Evolutionary conservation across 2,888 invertebrate species (phyloP).

Genomic region (Siphonodentalium dalli): DNA sequence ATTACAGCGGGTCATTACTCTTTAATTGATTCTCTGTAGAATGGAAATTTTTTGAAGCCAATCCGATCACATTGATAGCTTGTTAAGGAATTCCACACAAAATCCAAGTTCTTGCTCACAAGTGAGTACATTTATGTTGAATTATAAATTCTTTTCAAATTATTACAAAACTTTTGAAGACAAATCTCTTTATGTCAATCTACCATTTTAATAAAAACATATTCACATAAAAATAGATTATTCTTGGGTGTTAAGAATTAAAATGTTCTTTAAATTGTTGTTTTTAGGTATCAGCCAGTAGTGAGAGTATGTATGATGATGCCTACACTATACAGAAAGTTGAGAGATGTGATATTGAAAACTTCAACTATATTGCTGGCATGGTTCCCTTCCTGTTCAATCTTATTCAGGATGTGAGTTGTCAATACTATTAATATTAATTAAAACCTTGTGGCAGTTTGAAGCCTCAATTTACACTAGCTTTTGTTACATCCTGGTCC

Average conservation of each 20-base stretch:
- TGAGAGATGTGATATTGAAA: constrained; percentile 42
- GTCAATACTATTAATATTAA: neutral
- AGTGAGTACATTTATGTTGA: no score
- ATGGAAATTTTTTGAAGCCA: no score
- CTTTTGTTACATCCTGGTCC: no score
- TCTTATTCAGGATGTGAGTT: constrained; percentile 61
- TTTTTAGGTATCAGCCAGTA: constrained; percentile 58
- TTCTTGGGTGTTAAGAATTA: no score
- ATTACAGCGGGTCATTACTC: no score
- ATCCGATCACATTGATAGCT: no score
- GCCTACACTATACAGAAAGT: constrained; percentile 63
- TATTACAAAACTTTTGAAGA: neutral
- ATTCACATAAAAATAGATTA: no score
- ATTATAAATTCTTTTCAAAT: neutral
- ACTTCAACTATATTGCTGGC: constrained; percentile 64
- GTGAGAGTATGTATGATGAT: constrained; percentile 63
- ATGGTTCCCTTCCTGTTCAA: constrained; percentile 64
- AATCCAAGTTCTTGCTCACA: no score
- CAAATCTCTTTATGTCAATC: neutral
- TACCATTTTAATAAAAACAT: neutral
- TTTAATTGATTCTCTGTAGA: no score
- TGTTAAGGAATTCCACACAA: no score
- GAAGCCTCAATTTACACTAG: no score
- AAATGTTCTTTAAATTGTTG: no score
- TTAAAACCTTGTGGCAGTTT: neutral